phyloP scores from a whole-genome alignment of 2,113 vertebrate genomes.

The Tympanuchus pallidicinctus region DNA sequence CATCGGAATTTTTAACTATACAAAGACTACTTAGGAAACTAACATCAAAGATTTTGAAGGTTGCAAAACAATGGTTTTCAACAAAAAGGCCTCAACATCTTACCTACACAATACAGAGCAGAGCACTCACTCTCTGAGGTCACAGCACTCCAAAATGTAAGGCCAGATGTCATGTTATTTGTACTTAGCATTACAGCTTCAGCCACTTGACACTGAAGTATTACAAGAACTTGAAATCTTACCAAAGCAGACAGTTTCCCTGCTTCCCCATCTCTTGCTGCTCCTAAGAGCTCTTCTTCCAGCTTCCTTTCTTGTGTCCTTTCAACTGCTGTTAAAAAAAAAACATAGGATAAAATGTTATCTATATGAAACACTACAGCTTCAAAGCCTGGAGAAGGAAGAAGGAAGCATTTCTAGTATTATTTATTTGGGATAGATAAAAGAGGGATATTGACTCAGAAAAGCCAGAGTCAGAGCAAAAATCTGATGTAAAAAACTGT shows the following conservation, averaged over 20 bases:
- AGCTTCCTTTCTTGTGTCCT: slow-evolving; percentile 86
- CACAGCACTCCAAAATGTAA: neutral
- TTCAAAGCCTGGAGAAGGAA: neutral
- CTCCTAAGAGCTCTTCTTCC: slow-evolving; percentile 87
- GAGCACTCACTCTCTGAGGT: neutral
- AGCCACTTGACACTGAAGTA: neutral
- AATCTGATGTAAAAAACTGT: neutral
- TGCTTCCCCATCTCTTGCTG: slow-evolving; percentile 87
- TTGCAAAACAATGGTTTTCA: neutral
- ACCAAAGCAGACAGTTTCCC: slow-evolving; percentile 85
- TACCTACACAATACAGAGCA: neutral
- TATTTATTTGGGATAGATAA: neutral
- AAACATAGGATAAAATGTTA: too few species aligned
- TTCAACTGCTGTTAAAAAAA: slow-evolving; percentile 84
- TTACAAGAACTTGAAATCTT: slow-evolving; percentile 28
- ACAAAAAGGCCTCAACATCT: neutral
- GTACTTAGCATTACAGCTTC: neutral
- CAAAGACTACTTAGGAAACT: neutral
- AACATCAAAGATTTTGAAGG: neutral
- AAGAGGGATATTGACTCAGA: neutral
- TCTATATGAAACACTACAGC: neutral
- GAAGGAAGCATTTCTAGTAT: neutral
- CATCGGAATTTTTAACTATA: neutral
- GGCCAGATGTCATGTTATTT: neutral
- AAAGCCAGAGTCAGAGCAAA: neutral